Evolutionary conservation across 2,888 invertebrate species (phyloP), one percentile per base, ranked within the genome.

Genomic region (Dascillus cervinus): DNA sequence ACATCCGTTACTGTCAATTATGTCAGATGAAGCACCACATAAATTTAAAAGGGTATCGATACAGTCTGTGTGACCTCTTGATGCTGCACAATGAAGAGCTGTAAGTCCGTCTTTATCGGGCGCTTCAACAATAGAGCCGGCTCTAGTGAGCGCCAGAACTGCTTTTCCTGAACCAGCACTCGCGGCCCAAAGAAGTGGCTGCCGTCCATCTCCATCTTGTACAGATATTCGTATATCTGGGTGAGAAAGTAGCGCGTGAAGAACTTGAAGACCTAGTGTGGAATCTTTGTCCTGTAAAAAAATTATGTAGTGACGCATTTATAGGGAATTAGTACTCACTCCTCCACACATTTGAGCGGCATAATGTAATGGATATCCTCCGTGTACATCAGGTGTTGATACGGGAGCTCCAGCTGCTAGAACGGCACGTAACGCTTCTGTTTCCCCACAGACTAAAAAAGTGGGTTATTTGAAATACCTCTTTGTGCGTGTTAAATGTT

Each of bases 341-440:
- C 85, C 83, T 1, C 89, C 91, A 57, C 92, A 92, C 81, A 96
- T 91, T 66, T 97, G 95, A 8, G 96, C 94, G 0, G 96, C 95
- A 65, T 97, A 96, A 65, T 97, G 97, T 32, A 97, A 69, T 1
- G 96, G 95, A 53, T 86, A 91, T 9, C 96, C 96, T 11, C 94
- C 91, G 60, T 94, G 90, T 44, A 88, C 82, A 65, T 98, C 97
- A 0, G 91, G 80, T 0, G 84, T 84, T 8, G 87, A 83, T 4
- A 92, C 80, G 49, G 85, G 82, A 0, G 92, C 94, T 3, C 92
- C 92, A 2, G 83, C 79, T 2, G 83, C 79, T 47, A 94, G 66
- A 24, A 96, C 81, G 1, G 89, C 74, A 22, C 91, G 78, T 41
- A 95, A 67, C 10, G 92, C 85, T 39, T 89, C 89, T 26, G 88